Conservation (phyloP, 2,113 vertebrate genomes). For the Lamprologus sp. region DNA sequence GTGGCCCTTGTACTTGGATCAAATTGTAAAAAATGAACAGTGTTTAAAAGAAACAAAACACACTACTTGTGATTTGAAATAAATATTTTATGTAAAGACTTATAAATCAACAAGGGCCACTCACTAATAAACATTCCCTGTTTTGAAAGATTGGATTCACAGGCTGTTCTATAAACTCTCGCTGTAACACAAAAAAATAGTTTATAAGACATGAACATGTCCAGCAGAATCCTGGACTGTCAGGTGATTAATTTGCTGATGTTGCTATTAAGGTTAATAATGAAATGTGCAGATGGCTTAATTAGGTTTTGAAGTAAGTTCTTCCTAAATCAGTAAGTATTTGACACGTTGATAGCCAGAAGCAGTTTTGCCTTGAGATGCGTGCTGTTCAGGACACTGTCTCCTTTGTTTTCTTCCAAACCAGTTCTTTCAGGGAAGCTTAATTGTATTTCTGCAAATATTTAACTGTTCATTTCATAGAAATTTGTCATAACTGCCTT, state of each 20-base stretch:
- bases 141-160: neutral
- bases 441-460: neutral
- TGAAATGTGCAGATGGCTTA: slow-evolving; percentile 11
- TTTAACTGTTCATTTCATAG: neutral
- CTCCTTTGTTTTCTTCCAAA: neutral
- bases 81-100: neutral
- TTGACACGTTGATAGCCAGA: neutral
- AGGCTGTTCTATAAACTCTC: neutral
- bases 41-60: neutral
- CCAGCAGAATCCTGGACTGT: neutral
- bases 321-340: neutral
- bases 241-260: neutral
- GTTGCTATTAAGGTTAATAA: neutral
- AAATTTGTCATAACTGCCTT: neutral
- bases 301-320: neutral
- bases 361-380: slow-evolving; percentile 27
- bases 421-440: neutral
- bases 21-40: neutral
- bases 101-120: neutral
- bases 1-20: neutral
- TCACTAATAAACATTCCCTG: neutral
- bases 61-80: neutral
- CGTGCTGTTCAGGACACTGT: slow-evolving; percentile 2
- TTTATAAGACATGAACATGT: neutral
- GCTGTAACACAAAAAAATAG: neutral